A percentile compares a stretch with the other conserved stretches of the same genome.
These are phyloP conservation scores for Pseudorhombus dupliciocellatus DNA, from an alignment of 2,113 vertebrate species.

Conservation along the genomic window DNA sequence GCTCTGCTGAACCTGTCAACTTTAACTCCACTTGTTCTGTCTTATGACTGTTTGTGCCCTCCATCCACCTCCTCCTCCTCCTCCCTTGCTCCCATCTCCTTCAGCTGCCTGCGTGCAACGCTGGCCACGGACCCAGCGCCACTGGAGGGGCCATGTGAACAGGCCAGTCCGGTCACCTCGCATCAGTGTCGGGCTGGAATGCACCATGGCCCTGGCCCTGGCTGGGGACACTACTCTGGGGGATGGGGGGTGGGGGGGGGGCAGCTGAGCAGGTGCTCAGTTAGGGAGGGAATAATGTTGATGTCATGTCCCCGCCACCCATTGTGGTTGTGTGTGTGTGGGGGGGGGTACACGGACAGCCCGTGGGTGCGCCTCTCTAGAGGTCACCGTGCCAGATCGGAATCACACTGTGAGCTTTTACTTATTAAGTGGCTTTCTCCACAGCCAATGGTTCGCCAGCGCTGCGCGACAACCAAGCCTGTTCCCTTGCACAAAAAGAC, in stretches of 20 bases:
- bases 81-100: constrained; percentile 33
- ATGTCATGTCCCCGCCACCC: constrained; percentile 64
- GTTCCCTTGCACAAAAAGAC: constrained; percentile 58
- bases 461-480: constrained; percentile 8
- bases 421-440: constrained; percentile 73
- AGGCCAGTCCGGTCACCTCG: constrained; percentile 76
- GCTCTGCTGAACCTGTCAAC: constrained; percentile 67
- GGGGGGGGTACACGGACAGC: constrained; percentile 60
- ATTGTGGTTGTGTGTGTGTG: constrained; percentile 59
- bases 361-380: constrained; percentile 63
- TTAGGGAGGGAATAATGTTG: constrained; percentile 58
- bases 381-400: constrained; percentile 75
- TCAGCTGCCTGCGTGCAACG: constrained; percentile 52
- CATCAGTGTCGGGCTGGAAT: constrained; percentile 81
- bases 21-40: constrained; percentile 63
- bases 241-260: constrained; percentile 18
- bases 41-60: constrained; percentile 66
- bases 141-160: constrained; percentile 77
- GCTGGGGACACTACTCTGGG: constrained; percentile 67
- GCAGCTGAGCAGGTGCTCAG: constrained; percentile 70
- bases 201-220: constrained; percentile 58
- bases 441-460: constrained; percentile 30
- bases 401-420: constrained; percentile 67
- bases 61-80: constrained; percentile 47
- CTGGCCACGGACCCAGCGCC: constrained; percentile 52